These are phyloP conservation scores for Mesodorylaimus sp. DNA, from an alignment of 2,888 invertebrate species.

Conservation along the genomic window DNA sequence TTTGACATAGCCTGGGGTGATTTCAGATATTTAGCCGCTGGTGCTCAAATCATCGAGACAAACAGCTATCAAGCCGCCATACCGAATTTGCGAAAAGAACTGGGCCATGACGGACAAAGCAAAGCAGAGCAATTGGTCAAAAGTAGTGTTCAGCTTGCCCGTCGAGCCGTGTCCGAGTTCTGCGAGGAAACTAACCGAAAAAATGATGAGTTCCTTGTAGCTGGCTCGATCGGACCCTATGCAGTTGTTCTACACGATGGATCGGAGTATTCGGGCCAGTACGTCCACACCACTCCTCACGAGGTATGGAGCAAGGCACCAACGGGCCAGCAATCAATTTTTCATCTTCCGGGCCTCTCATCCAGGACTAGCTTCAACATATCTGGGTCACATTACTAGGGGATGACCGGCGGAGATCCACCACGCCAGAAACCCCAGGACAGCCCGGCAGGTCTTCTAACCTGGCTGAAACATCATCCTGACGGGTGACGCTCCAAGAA, in stretches of 20 bases:
- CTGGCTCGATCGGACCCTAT: constrained; percentile 77
- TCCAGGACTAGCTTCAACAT: too few species aligned
- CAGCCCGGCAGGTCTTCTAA: background rate
- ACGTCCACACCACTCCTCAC: constrained; percentile 27
- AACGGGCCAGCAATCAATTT: too few species aligned
- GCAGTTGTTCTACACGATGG: constrained; percentile 74
- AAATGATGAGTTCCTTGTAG: constrained; percentile 43
- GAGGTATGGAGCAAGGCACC: too few species aligned
- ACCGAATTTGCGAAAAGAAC: constrained; percentile 51
- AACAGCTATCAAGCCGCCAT: constrained; percentile 71
- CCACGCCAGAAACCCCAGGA: background rate
- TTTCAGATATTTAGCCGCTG: constrained; percentile 45
- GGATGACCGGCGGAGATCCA: constrained; percentile 13
- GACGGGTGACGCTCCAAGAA: too few species aligned
- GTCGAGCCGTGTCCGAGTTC: constrained; percentile 39
- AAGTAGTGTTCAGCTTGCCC: constrained; percentile 53
- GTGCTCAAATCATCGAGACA: constrained; percentile 66
- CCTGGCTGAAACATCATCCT: background rate
- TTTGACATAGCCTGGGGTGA: too few species aligned
- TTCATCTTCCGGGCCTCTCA: too few species aligned
- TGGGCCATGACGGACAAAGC: constrained; percentile 49
- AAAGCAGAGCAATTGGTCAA: constrained; percentile 53
- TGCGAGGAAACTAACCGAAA: constrained; percentile 12
- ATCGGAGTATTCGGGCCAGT: constrained; percentile 73
- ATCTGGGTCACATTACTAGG: too few species aligned